Percentiles rank a stretch among this genome's conserved stretches.
These are phyloP conservation scores for Onthophagus taurus DNA, from an alignment of 1,140 invertebrate genomes.

Conservation along the genomic window DNA sequence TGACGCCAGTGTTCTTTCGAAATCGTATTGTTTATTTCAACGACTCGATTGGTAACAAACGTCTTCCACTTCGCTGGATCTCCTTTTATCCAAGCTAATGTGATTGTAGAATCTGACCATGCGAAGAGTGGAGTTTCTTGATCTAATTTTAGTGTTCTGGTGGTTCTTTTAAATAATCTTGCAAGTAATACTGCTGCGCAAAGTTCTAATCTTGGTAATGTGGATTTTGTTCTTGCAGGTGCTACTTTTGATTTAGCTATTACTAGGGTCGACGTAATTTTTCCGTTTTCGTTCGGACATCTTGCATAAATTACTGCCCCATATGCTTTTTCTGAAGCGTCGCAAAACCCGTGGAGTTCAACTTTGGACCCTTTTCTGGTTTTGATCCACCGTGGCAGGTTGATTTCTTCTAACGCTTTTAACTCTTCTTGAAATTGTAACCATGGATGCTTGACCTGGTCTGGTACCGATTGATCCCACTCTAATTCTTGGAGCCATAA, in stretches of 20 bases:
- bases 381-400: not conserved
- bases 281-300: not conserved
- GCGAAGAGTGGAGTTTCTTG: too few species aligned
- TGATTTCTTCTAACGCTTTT: not conserved
- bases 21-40: conserved; percentile 26
- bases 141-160: not conserved
- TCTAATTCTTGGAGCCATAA: conserved; percentile 9
- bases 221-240: conserved; percentile 22
- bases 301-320: conserved; percentile 33
- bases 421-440: not conserved
- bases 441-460: not conserved
- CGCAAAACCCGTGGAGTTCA: conserved; percentile 32
- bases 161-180: conserved; percentile 17
- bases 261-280: conserved; percentile 14
- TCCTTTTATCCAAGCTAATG: conserved; percentile 24
- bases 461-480: conserved; percentile 8
- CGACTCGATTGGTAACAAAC: conserved; percentile 35
- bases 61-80: conserved; percentile 25
- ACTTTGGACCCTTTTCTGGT: not conserved
- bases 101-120: conserved; percentile 25
- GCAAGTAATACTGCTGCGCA: conserved; percentile 29
- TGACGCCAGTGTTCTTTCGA: conserved; percentile 21
- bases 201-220: conserved; percentile 30
- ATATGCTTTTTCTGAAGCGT: conserved; percentile 34
- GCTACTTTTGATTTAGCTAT: conserved; percentile 30